Base-by-base conservation (phyloP, 1,140 invertebrate species). In the Polyergus mexicanus region DNA sequence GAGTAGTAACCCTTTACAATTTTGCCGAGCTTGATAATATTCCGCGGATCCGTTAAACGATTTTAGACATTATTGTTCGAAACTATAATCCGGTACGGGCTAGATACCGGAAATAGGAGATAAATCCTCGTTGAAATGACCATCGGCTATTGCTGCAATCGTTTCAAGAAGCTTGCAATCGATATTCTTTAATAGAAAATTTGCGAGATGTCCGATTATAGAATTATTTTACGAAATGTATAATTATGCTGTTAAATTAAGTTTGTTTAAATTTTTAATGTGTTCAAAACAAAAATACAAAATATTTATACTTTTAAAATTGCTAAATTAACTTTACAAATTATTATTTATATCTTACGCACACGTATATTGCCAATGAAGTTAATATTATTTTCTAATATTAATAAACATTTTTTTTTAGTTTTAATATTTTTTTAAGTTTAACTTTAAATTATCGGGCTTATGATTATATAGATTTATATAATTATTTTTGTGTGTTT, bases 31-130 rank as follows among this genome's bases (percentile, higher is more conserved):
- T n/a, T 58, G 77, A 85, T 85, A 56, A 68, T 68, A 77, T 81
- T 63, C 28, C 68, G 35, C 3, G 44, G 62, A 58, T 71, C 80
- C 63, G 65, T 89, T 90, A 72, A 87, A 91, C 65, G 74, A 91
- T 90, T 85, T 47, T 35, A 72, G 72, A 78, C 47, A 56, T 86
- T 87, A 86, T 62, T 77, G n/a, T 58, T 62, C 47, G 69, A 51
- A 72, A 76, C 54, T 75, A 69, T 84, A 89, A 63, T 75, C 85
- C 66, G 76, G 81, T 56, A 71, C 72, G 65, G 56, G 56, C 58
- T 58, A 65, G n/a, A 56, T 68, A 77, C 41, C 54, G 88, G 72
- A 86, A 78, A 69, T 47, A 56, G 16, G 58, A 68, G 66, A 35
- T 63, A 77, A 25, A 13, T 56, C 58, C 69, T 72, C 63, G 25